These are phyloP conservation scores for Chrosomus eos DNA, from an alignment of 2,797 vertebrate species.

Conservation along the genomic window DNA sequence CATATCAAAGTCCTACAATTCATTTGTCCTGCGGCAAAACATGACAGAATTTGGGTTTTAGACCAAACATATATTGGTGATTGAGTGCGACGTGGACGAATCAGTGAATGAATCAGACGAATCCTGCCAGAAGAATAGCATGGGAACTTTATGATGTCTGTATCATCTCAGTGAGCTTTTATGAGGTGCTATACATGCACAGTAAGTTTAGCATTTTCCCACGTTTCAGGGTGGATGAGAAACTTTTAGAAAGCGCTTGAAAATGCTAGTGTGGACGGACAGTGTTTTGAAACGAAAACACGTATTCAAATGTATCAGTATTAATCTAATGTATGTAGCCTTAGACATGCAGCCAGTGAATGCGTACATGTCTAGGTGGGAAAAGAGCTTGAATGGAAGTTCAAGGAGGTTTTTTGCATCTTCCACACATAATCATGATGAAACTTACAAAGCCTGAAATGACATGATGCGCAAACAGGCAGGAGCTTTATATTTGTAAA, in stretches of 20 bases:
- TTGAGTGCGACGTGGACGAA: neutral
- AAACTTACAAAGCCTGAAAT: neutral
- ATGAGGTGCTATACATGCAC: neutral
- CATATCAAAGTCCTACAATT: neutral
- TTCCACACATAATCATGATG: neutral
- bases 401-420: neutral
- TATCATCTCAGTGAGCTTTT: neutral
- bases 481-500: constrained; percentile 15
- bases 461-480: constrained; percentile 1
- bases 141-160: neutral
- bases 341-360: neutral
- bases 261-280: too few species aligned
- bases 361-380: neutral
- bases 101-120: neutral
- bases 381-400: neutral
- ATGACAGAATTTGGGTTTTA: neutral
- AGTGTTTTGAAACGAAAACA: too few species aligned
- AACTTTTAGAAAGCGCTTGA: too few species aligned
- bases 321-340: neutral
- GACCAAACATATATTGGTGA: neutral
- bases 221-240: too few species aligned
- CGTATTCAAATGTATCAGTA: neutral
- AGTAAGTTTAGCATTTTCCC: neutral
- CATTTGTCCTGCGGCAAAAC: neutral
- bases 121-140: neutral